Percentiles rank a stretch among this genome's conserved stretches.
Conservation (phyloP, 2,113 vertebrate species). For the Alouatta palliata region DNA sequence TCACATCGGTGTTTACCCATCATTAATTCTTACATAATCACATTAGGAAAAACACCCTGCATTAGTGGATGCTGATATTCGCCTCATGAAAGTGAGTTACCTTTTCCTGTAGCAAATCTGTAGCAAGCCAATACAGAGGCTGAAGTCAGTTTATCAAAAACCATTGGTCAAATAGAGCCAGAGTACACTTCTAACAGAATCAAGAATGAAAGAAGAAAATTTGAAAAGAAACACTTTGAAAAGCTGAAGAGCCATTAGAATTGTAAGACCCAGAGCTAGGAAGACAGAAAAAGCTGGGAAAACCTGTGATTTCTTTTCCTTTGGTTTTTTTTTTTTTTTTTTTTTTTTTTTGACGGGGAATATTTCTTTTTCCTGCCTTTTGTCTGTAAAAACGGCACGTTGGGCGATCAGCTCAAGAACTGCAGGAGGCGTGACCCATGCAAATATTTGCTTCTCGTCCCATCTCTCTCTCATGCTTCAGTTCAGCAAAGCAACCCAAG, state of each 20-base stretch:
- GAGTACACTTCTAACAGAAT: neutral
- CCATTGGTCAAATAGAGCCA: neutral
- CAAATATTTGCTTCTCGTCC: neutral
- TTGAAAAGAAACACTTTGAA: neutral
- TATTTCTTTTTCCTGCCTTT: neutral
- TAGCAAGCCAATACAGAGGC: neutral
- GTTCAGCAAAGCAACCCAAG: slow-evolving; percentile 78
- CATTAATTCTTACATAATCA: slow-evolving; percentile 8
- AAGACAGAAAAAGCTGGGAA: neutral
- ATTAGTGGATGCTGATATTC: neutral
- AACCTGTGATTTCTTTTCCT: neutral
- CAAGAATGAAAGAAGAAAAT: neutral
- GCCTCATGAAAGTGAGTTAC: neutral
- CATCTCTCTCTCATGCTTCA: slow-evolving; percentile 52
- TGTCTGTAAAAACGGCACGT: neutral
- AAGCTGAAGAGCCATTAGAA: neutral
- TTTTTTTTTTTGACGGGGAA: neutral
- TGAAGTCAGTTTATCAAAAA: neutral
- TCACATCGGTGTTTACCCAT: neutral
- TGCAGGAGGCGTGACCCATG: neutral
- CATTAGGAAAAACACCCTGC: neutral
- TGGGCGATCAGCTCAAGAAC: neutral
- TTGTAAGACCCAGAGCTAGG: neutral
- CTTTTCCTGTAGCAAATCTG: neutral
- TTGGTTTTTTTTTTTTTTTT: neutral